Base-by-base conservation (phyloP, 2,797 vertebrate genomes). In the Eulemur albifrons region DNA sequence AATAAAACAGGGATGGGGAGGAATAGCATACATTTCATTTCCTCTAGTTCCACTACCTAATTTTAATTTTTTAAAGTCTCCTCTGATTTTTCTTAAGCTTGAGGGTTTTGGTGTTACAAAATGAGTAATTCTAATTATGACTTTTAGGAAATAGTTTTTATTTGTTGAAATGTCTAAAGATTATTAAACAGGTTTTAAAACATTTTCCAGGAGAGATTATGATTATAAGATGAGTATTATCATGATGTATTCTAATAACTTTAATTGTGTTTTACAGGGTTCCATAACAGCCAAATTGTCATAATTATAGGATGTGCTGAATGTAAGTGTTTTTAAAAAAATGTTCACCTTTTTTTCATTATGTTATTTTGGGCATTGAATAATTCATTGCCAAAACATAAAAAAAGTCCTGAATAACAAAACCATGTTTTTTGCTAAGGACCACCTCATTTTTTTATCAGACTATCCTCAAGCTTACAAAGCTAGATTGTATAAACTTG, bases 341-440 rank as follows among this genome's bases (percentile, higher is more conserved):
- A 90, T 48, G 35, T 88, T 94, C 43, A 67, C 67, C 52, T 88
- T 96, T 95, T 95, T 93, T 67, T 59, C 35, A 92, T 96, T 96
- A 88, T 93, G 73, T 59, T 95, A 76, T 94, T 96, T 87, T 88
- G 72, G 50, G 35, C 73, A 92, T 89, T 94, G 84, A 97, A 85
- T 96, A 95, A 95, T 97, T 97, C 92, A 95, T 88, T 97, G 81
- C 87, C 84, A 95, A 96, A 86, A 83, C 40, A 76, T 65, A 77
- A 90, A 96, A 96, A 93, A 69, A 59, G 11, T 52, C 50, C 65
- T 81, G 23, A 96, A 82, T 75, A 90, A 82, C 43, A 85, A 92
- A 95, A 97, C 82, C 38, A 92, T 97, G 94, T 79, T 97, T 97
- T 94, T 84, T 86, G 87, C 96, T 97, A 97, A 95, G 69, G 81